These are phyloP conservation scores for Conomelus anceps DNA, from an alignment of 2,888 invertebrate genomes.

Conservation along the genomic window DNA sequence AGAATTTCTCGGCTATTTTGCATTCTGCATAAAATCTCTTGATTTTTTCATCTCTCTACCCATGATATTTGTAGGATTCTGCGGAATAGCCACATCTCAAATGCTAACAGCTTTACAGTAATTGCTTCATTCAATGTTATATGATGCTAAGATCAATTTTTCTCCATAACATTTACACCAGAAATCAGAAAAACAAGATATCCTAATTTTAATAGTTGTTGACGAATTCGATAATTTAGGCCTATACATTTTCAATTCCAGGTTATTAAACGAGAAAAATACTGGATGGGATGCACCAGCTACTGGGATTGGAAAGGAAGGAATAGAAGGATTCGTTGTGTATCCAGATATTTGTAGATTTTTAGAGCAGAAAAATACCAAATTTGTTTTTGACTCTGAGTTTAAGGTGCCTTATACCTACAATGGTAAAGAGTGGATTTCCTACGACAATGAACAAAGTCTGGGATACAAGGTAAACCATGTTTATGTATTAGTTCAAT, in stretches of 20 bases:
- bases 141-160: background rate
- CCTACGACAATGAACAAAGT: slow-evolving; percentile 69
- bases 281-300: slow-evolving; percentile 64
- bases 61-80: too few relatives aligned
- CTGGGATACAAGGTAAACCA: slow-evolving; percentile 57
- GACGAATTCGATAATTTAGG: too few relatives aligned
- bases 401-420: slow-evolving; percentile 72
- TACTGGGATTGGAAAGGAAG: slow-evolving; percentile 59
- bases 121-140: too few relatives aligned
- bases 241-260: slow-evolving; percentile 38
- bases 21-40: too few relatives aligned
- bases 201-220: too few relatives aligned
- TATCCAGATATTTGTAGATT: slow-evolving; percentile 66
- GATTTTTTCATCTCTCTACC: too few relatives aligned
- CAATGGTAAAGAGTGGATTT: slow-evolving; percentile 68
- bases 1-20: too few relatives aligned
- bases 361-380: slow-evolving; percentile 48
- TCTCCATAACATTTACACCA: background rate
- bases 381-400: slow-evolving; percentile 55
- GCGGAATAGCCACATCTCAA: too few relatives aligned
- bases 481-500: background rate
- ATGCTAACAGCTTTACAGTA: too few relatives aligned
- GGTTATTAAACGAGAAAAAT: slow-evolving; percentile 57
- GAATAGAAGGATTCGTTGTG: slow-evolving; percentile 59
- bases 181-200: background rate